Base-by-base conservation (phyloP, 2,888 invertebrate genomes). In the Yponomeuta evonymella region DNA sequence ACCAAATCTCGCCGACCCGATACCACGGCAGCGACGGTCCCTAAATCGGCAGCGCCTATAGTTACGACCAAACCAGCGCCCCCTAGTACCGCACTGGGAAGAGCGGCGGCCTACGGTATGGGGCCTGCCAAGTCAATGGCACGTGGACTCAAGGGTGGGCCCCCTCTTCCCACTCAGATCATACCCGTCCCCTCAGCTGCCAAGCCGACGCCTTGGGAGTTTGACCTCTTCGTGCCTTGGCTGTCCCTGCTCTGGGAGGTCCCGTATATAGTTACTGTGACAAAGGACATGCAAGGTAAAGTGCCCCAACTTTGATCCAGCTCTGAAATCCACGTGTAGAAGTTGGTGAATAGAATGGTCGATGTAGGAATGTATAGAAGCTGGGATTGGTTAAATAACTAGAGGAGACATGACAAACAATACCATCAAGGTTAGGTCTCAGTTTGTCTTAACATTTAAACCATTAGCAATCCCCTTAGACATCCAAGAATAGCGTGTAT, bases 221-320 rank as follows among this genome's bases (percentile, higher is more conserved):
- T 58, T 58, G 51, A 58, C 51, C 51, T 58, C 51, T 58, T 58
- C 51, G 51, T 58, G 51, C 15, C 51, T 58, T 58, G 51, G 51
- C 15, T 58, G 51, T 58, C 51, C 51, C 15, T 58, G 15, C 12
- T 58, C 12, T 58, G 51, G 51, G 51, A 58, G 51, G 51, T 58
- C 51, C 51, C 51, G 12, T 58, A 58, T 58, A 58, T 15, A 58
- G 51, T 58, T 12, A 58, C 15, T 15, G 51, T 58, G 12, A 58
- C 51, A 58, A 58, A 58, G 51, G 51, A 58, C 12, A 3, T 58
- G 51, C 51, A 58, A 58, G 51, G 51, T 58, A 58, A 58, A 58
- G 15, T 12, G 12, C 51, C 51, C 51, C 12, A 58, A 58, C 8
- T 43, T 43, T 43, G 43, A 43, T 8, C 43, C 8, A 43, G 8